These are phyloP conservation scores for Pluvialis apricaria DNA, from an alignment of 2,113 vertebrate genomes.

Conservation along the genomic window DNA sequence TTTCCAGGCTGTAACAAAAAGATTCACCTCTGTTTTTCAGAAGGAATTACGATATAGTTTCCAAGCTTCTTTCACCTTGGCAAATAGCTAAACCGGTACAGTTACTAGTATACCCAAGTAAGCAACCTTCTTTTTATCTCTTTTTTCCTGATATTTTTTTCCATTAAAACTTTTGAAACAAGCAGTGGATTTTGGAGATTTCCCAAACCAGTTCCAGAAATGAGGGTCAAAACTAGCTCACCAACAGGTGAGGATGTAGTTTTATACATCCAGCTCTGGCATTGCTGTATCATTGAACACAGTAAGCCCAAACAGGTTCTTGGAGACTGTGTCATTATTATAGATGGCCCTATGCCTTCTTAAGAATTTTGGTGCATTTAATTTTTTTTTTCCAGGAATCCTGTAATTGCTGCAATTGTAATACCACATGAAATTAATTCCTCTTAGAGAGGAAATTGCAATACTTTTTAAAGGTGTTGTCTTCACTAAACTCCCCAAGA, in stretches of 20 bases:
- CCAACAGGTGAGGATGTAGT: background rate
- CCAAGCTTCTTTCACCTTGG: background rate
- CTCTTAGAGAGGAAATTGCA: background rate
- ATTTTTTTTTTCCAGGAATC: background rate
- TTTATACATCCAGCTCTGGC: background rate
- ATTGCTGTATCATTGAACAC: background rate
- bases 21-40: background rate
- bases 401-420: background rate
- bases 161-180: background rate
- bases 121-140: background rate
- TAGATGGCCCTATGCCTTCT: background rate
- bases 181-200: background rate
- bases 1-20: background rate
- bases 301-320: background rate
- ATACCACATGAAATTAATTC: background rate
- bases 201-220: background rate
- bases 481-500: background rate
- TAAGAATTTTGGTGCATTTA: background rate
- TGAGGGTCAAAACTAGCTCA: background rate
- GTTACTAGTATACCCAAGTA: background rate
- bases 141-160: background rate
- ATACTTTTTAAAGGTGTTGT: background rate
- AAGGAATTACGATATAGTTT: background rate
- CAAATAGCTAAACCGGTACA: background rate
- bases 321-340: background rate